Evolutionary conservation across 2,797 vertebrate species (phyloP).

Genomic region (Spizella passerina): DNA sequence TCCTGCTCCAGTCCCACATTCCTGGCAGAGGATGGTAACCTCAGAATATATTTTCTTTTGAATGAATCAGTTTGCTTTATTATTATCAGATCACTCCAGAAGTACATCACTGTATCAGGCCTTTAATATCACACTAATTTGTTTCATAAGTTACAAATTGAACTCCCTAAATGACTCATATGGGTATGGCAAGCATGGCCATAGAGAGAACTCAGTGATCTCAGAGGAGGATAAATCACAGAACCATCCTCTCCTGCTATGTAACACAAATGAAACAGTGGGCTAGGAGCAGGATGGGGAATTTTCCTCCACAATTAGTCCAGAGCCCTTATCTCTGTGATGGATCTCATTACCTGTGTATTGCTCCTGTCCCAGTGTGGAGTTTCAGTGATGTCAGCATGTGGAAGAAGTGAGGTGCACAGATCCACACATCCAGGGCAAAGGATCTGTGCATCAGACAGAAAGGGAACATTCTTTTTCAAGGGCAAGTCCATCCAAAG

Average conservation of each 20-base stretch:
- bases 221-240: not conserved
- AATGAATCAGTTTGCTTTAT: not conserved
- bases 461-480: not conserved
- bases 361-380: not conserved
- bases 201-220: not conserved
- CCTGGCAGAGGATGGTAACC: not conserved
- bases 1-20: not conserved
- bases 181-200: not conserved
- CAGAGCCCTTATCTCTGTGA: not conserved
- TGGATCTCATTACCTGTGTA: not conserved
- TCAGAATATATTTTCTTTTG: not conserved
- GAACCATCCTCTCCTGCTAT: not conserved
- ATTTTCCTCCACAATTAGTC: not conserved
- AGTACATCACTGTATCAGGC: not conserved
- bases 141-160: constrained; percentile 53
- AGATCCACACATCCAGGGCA: not conserved
- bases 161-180: constrained; percentile 42
- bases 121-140: constrained; percentile 47
- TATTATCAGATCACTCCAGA: constrained; percentile 5
- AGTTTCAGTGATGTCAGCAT: not conserved
- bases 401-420: not conserved
- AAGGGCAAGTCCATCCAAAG: not conserved
- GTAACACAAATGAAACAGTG: not conserved
- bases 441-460: not conserved
- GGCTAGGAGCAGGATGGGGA: not conserved